Percentiles rank a stretch among this genome's conserved stretches.
Evolutionary conservation across 2,888 invertebrate species (phyloP).

Genomic region (Nycteola revayana): DNA sequence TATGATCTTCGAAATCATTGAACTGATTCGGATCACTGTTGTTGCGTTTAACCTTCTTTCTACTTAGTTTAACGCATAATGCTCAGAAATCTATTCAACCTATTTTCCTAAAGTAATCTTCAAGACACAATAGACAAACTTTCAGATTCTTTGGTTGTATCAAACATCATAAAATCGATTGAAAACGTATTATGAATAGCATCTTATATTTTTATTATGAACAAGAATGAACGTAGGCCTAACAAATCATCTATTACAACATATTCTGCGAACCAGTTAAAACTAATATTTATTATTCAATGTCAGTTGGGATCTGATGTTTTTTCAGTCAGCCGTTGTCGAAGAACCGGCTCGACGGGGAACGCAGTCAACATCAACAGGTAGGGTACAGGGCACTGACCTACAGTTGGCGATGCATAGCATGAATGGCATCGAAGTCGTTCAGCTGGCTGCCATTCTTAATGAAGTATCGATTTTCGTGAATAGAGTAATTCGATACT

Average conservation of each 20-base stretch:
- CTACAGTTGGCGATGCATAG: conserved; percentile 60
- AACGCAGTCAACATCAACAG: conserved; percentile 70
- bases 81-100: conserved; percentile 1
- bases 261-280: conserved; percentile 17
- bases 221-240: too few relatives aligned
- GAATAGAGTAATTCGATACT: too few relatives aligned
- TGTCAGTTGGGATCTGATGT: conserved; percentile 50
- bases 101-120: conserved; percentile 1
- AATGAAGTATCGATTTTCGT: conserved; percentile 40
- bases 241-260: conserved; percentile 20
- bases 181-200: too few relatives aligned
- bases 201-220: too few relatives aligned
- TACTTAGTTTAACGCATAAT: conserved; percentile 8
- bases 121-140: too few relatives aligned
- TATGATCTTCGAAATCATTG: conserved; percentile 23
- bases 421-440: conserved; percentile 61
- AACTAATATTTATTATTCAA: conserved; percentile 33
- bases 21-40: conserved; percentile 26
- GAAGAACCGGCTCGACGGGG: conserved; percentile 70
- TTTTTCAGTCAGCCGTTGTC: conserved; percentile 42
- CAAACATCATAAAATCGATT: too few relatives aligned
- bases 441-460: conserved; percentile 48
- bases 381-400: conserved; percentile 78
- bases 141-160: neutral
- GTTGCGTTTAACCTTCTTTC: conserved; percentile 5